Evolutionary conservation across 2,888 invertebrate genomes (phyloP).

Genomic region (Frankliniella fusca): DNA sequence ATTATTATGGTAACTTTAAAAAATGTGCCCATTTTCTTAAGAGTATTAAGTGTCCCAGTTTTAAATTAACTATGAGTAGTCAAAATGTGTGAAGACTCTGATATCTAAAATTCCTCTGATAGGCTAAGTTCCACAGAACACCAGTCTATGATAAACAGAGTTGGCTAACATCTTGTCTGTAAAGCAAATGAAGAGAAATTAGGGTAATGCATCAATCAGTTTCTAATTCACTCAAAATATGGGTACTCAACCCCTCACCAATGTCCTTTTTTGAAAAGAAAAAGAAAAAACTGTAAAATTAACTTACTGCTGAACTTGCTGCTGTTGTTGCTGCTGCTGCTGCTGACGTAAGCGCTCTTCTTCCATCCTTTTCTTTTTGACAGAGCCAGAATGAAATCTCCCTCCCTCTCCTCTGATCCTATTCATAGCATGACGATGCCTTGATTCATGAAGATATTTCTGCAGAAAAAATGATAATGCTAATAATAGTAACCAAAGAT

Average conservation of each 20-base stretch:
- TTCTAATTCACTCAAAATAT: not conserved
- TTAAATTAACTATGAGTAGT: not conserved
- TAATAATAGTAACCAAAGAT: slow-evolving; percentile 2
- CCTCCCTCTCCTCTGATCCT: slow-evolving; percentile 95
- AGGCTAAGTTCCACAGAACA: not conserved
- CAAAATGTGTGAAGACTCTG: not conserved
- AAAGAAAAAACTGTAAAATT: not conserved
- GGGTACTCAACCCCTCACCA: too few relatives aligned
- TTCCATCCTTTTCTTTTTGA: slow-evolving; percentile 41
- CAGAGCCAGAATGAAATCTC: slow-evolving; percentile 76
- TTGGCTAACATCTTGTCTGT: not conserved
- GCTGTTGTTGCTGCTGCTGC: slow-evolving; percentile 15
- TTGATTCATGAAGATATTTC: slow-evolving; percentile 98
- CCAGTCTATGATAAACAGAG: not conserved
- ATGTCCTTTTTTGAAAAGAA: not conserved
- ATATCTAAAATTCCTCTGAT: not conserved
- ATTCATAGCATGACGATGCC: slow-evolving; percentile 97
- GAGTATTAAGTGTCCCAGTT: not conserved
- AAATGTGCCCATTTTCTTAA: not conserved
- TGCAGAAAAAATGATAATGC: slow-evolving; percentile 48
- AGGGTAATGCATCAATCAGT: not conserved
- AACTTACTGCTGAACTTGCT: slow-evolving; percentile 22
- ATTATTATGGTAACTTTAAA: not conserved
- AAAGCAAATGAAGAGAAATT: not conserved
- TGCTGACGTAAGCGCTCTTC: slow-evolving; percentile 11